Conservation (phyloP, 2,888 invertebrate species). For the Apantesis nais region DNA sequence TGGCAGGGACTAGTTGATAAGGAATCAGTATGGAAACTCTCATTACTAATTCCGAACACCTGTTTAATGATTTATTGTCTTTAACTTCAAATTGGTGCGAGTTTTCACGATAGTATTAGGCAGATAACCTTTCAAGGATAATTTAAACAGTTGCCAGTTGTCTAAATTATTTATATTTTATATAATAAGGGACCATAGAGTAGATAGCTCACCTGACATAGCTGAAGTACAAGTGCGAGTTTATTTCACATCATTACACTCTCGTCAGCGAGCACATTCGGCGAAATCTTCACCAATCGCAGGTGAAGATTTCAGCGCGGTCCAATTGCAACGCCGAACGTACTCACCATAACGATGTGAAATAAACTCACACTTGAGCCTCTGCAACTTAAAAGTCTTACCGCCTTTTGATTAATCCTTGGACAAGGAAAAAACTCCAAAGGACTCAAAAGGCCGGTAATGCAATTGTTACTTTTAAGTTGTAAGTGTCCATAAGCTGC, state of each 20-base stretch:
- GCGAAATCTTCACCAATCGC: no score
- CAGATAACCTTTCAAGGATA: neutral
- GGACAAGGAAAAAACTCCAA: neutral
- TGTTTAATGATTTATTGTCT: constrained; percentile 51
- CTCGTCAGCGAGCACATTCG: no score
- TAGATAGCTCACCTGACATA: neutral
- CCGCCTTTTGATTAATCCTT: no score
- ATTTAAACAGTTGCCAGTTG: neutral
- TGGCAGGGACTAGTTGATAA: constrained; percentile 77
- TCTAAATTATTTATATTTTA: neutral
- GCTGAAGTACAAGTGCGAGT: no score
- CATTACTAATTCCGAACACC: constrained; percentile 66
- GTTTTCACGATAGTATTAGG: neutral
- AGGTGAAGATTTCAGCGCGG: no score
- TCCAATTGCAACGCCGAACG: no score
- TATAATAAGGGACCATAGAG: neutral
- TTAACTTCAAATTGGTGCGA: constrained; percentile 17
- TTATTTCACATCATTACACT: no score
- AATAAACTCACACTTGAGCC: neutral
- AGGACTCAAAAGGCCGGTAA: neutral
- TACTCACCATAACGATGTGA: no score
- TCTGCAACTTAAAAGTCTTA: neutral
- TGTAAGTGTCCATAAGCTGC: no score
- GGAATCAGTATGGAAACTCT: constrained; percentile 57
- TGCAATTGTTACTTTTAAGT: neutral